Percentiles rank a stretch among this genome's conserved stretches.
Evolutionary conservation across 53 echinoderm and acorn worm genomes (phyloP).

Genomic region (Echinarachnius parma): DNA sequence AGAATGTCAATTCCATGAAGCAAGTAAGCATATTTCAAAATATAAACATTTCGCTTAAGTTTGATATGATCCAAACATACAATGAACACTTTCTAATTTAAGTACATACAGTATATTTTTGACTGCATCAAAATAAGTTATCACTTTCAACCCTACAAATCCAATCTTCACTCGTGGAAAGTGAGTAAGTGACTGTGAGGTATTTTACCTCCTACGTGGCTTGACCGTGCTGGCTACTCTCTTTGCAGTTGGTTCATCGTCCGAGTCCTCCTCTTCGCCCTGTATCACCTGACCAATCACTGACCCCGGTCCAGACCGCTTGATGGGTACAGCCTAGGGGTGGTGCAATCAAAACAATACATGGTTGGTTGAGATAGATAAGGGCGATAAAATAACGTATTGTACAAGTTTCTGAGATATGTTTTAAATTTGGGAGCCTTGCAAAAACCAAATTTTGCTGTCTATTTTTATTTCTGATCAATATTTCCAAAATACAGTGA

Average conservation of each 20-base stretch:
- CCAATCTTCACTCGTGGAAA: not conserved
- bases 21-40: no score
- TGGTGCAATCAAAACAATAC: not conserved
- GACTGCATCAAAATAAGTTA: no score
- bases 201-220: slow-evolving; percentile 72
- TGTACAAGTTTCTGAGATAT: no score
- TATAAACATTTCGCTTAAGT: no score
- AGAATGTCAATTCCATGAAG: no score
- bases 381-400: no score
- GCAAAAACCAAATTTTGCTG: not conserved
- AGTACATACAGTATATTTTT: no score
- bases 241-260: slow-evolving; percentile 64
- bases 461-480: not conserved
- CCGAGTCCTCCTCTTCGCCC: slow-evolving; percentile 68
- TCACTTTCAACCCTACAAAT: no score
- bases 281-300: slow-evolving; percentile 83
- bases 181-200: not conserved
- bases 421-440: not conserved
- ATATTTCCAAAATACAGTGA: not conserved
- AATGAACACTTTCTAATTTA: no score
- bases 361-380: no score
- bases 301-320: slow-evolving; percentile 80
- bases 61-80: no score
- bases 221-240: slow-evolving; percentile 80
- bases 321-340: slow-evolving; percentile 41